These are phyloP conservation scores for Telenomus remus DNA, from an alignment of 1,140 invertebrate genomes.

Conservation along the genomic window DNA sequence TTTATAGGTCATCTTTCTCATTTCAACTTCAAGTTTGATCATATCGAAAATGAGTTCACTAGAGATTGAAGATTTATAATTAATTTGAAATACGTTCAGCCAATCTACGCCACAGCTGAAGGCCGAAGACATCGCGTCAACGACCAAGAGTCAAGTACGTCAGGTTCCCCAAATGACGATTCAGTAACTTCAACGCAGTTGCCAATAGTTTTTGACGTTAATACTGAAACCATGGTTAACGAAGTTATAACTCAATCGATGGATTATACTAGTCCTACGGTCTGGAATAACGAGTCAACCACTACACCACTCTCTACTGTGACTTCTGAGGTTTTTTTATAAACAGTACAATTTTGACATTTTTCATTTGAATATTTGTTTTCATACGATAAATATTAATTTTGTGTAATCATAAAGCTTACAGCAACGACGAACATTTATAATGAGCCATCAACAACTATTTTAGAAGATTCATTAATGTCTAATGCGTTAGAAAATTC, in stretches of 20 bases:
- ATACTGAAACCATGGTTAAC: constrained; percentile 70
- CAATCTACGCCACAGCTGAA: constrained; percentile 58
- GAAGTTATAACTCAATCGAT: constrained; percentile 68
- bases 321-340: constrained; percentile 34
- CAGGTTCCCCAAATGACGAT: constrained; percentile 28
- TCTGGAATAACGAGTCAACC: constrained; percentile 46
- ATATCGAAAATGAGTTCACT: not conserved
- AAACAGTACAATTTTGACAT: not conserved
- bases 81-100: constrained; percentile 37
- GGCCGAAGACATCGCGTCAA: constrained; percentile 68
- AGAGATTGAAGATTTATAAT: not conserved
- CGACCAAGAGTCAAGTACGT: constrained; percentile 38
- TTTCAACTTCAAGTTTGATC: not conserved
- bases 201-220: constrained; percentile 59
- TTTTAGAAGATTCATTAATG: constrained; percentile 50
- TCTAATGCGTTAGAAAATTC: constrained; percentile 53
- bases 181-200: constrained; percentile 51
- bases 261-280: constrained; percentile 63
- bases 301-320: constrained; percentile 18
- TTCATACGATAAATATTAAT: not conserved
- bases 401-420: constrained; percentile 22
- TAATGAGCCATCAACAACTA: constrained; percentile 50
- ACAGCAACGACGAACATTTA: constrained; percentile 48
- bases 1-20: constrained; percentile 4
- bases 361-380: not conserved